Percentiles rank a stretch among this genome's conserved stretches.
phyloP scores from a whole-genome alignment of 2,797 vertebrate genomes.

The Geotrypetes seraphini region DNA sequence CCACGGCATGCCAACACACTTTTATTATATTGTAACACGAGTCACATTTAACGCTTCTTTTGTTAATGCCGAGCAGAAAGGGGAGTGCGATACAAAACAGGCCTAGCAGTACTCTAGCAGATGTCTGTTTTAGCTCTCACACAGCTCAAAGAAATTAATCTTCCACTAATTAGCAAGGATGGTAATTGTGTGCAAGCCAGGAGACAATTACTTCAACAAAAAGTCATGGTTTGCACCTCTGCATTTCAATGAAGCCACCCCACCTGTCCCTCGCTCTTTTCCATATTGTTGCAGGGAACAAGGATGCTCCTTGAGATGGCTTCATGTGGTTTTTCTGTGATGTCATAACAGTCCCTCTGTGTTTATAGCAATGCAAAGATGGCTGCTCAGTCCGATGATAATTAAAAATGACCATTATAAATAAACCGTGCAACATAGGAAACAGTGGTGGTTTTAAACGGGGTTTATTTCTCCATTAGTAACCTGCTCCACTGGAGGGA shows the following conservation, averaged over 20 bases:
- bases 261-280: constrained; percentile 1
- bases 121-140: constrained; percentile 14
- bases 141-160: constrained; percentile 18
- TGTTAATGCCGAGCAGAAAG: background rate
- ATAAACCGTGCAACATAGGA: too few relatives aligned
- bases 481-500: too few relatives aligned
- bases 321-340: too few relatives aligned
- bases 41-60: constrained; percentile 8
- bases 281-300: too few relatives aligned
- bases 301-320: too few relatives aligned
- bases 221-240: constrained; percentile 6
- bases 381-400: too few relatives aligned
- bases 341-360: too few relatives aligned
- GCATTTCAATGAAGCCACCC: constrained; percentile 4
- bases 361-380: too few relatives aligned
- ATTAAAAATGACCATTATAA: too few relatives aligned
- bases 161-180: constrained; percentile 15
- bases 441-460: too few relatives aligned
- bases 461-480: too few relatives aligned
- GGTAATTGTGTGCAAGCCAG: constrained; percentile 14
- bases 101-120: constrained; percentile 8
- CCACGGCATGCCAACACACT: constrained; percentile 13
- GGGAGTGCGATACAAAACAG: background rate
- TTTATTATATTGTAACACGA: constrained; percentile 20
- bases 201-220: constrained; percentile 18